Evolutionary conservation across 2,888 invertebrate species (phyloP).

Genomic region (Leptinotarsa tumamoca): DNA sequence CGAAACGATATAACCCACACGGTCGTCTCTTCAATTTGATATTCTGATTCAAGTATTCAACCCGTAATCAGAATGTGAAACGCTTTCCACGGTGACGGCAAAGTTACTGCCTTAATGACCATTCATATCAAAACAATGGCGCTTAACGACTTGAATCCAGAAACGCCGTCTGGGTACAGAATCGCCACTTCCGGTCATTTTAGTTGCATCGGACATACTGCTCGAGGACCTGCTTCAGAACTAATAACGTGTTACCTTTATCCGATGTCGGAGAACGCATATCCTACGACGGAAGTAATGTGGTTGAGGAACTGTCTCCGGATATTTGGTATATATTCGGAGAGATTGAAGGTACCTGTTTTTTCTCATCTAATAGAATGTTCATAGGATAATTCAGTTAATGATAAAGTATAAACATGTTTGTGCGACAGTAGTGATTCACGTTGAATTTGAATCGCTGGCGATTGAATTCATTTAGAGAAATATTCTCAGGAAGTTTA

Average conservation of each 20-base stretch:
- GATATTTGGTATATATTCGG: neutral
- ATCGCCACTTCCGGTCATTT: slow-evolving; percentile 19
- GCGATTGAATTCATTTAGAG: too few species aligned
- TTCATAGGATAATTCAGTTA: too few species aligned
- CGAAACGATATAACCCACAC: slow-evolving; percentile 8
- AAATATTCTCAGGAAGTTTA: too few species aligned
- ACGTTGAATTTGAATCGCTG: too few species aligned
- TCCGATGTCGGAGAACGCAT: neutral
- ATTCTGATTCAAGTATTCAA: slow-evolving; percentile 3
- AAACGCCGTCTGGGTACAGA: neutral
- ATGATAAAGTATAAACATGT: too few species aligned
- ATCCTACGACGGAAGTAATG: neutral
- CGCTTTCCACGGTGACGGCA: neutral
- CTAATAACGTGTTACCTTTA: slow-evolving; percentile 7
- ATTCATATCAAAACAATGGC: slow-evolving; percentile 19
- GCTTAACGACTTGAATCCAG: slow-evolving; percentile 13
- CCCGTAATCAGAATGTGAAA: slow-evolving; percentile 17
- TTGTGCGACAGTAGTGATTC: too few species aligned
- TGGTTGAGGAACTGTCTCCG: neutral
- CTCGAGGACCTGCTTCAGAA: slow-evolving; percentile 5
- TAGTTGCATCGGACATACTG: slow-evolving; percentile 2
- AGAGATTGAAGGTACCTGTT: neutral
- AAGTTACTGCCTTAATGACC: slow-evolving; percentile 19
- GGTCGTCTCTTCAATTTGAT: slow-evolving; percentile 13
- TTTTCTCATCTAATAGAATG: too few species aligned